Percentiles rank a stretch among this genome's conserved stretches.
These are phyloP conservation scores for Nesoenas mayeri DNA, from an alignment of 2,113 vertebrate species.

Conservation along the genomic window DNA sequence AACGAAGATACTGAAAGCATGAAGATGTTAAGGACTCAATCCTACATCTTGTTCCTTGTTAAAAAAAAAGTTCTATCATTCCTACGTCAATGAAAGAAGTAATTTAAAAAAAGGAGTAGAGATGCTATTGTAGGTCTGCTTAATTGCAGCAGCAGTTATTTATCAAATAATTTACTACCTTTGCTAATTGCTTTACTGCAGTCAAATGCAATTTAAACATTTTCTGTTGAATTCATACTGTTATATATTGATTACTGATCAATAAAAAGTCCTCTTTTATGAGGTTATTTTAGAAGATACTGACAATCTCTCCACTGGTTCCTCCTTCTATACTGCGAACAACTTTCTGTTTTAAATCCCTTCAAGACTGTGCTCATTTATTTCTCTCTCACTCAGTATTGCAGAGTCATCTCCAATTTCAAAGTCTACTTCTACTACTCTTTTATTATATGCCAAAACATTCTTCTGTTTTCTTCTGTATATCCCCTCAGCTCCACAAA, in stretches of 20 bases:
- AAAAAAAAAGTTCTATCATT: background rate
- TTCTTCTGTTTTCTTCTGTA: background rate
- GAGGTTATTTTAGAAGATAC: background rate
- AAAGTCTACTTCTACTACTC: background rate
- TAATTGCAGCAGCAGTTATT: background rate
- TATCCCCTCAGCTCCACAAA: background rate
- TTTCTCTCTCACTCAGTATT: background rate
- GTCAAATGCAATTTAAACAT: background rate
- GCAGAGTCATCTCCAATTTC: background rate
- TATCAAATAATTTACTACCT: background rate
- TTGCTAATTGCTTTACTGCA: background rate
- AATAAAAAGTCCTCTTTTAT: background rate
- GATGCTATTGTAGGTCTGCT: background rate
- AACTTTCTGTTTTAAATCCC: background rate
- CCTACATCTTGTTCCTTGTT: background rate
- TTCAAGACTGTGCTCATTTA: background rate
- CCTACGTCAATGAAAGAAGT: background rate
- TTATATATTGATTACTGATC: background rate
- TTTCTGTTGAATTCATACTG: background rate
- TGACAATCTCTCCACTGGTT: background rate
- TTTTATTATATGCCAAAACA: background rate
- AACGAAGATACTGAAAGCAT: background rate
- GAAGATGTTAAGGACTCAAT: background rate
- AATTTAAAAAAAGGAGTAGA: background rate
- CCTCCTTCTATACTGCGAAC: background rate